Conservation (phyloP, 2,113 vertebrate species). For the human region GRCh38 chr1:106437501-106438000, state of each 20-base stretch:
- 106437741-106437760: neutral
- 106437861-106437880: neutral
- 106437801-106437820: neutral
- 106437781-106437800: neutral
- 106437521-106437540: neutral
- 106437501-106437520: neutral
- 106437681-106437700: neutral
- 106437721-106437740: neutral
- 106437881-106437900: neutral
- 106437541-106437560: neutral
- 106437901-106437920: too few relatives aligned
- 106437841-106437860: neutral
- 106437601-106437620: neutral
- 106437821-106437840: neutral
- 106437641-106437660: neutral
- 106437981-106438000: too few relatives aligned
- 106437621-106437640: neutral
- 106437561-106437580: neutral
- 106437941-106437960: too few relatives aligned
- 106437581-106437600: neutral
- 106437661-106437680: neutral
- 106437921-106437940: too few relatives aligned
- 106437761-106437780: neutral
- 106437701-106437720: neutral
- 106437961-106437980: too few relatives aligned